Evolutionary conservation across 2,797 vertebrate species (phyloP), one percentile per base, ranked within the genome.

Genomic region (Philypnodon macrostomus): DNA sequence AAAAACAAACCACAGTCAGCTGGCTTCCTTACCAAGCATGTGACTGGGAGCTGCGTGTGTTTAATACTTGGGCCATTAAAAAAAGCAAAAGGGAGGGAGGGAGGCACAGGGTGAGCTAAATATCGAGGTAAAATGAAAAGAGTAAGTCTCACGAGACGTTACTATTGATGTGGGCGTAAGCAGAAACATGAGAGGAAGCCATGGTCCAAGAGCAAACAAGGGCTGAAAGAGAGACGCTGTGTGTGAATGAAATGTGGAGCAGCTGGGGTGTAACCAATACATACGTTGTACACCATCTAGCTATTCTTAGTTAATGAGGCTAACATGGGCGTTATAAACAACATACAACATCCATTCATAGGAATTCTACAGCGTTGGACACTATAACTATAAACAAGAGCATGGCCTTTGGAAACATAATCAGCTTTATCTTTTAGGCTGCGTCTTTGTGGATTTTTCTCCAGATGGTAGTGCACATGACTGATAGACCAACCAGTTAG

Each of bases 1-100:
- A 56, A 85, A 83, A 85, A 85, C 83, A 85, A 84, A 82, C 73
- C 68, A 44, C 58, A 78, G 79, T 85, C 81, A 84, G 82, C 83
- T 87, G 85, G 75, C 58, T 54, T 80, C 61, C 37, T 70, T 63
- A 69, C 47, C 50, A 10, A 73, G 70, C 67, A 64, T 56, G 76
- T 80, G 77, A 80, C 57, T 24, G 63, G 51, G 50, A 57, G 62
- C 38, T 10, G 15, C 66, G 51, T 46, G 51, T 46, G 46, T 23
- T 55, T 33, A 48, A 56, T 58, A 47, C 48, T 48, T 9, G 1
- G 58, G 42, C 27, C 11, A 49, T 13, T 3, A 49, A 53, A 48
- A 36, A 51, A 53, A 46, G 26, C 11, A 35, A 39, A 11, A 2
- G 35, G 46, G 36, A 42, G 13, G 5, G 35, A n/a, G 23, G 18